Base-by-base conservation (phyloP, 2,113 vertebrate species). In the Alethe diademata region DNA sequence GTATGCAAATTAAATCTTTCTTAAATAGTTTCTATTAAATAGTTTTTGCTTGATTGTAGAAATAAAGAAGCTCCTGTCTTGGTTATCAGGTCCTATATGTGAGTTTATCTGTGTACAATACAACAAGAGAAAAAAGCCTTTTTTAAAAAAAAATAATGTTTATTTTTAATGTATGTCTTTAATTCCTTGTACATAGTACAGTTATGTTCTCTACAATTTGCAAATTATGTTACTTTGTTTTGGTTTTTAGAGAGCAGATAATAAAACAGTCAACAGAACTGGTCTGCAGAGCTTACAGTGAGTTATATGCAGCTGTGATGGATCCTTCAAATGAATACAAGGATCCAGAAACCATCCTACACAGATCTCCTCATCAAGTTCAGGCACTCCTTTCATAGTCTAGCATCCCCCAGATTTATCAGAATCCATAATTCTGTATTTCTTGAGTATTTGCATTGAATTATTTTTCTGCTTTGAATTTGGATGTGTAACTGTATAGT, bases 231-330 rank as follows among this genome's bases (percentile, higher is more conserved):
- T 47, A 16, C 65, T 73, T 72, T 62, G 65, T 38, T 90, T 51
- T 88, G 61, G 80, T 91, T 85, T 53, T 96, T 92, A 99, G 99
- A 97, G 99, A 99, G 57, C 99, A 99, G 97, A 99, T 99, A 78
- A 98, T 99, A 95, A 98, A 98, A 56, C 99, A 98, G 95, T 99
- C 99, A 9, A 99, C 99, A 6, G 99, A 99, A 93, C 97, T 99
- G 94, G 98, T 99, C 92, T 99, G 98, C 96, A 97, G 98, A 96
- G 99, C 99, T 40, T 99, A 99, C 56, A 97, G 88, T 69, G 99
- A 99, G 88, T 97, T 99, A n/a, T 98, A 99, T 87, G 88, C 98
- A 11, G 98, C 99, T 11, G 98, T 99, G 93, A 98, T 98, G 98
- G 95, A 98, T 94, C 98, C 99, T 14, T 82, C 83, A 50, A 99